Percentiles rank a stretch among this genome's conserved stretches.
These are phyloP conservation scores for Imbricaverruca yamaguchii DNA, from an alignment of 2,888 invertebrate species.

Conservation along the genomic window DNA sequence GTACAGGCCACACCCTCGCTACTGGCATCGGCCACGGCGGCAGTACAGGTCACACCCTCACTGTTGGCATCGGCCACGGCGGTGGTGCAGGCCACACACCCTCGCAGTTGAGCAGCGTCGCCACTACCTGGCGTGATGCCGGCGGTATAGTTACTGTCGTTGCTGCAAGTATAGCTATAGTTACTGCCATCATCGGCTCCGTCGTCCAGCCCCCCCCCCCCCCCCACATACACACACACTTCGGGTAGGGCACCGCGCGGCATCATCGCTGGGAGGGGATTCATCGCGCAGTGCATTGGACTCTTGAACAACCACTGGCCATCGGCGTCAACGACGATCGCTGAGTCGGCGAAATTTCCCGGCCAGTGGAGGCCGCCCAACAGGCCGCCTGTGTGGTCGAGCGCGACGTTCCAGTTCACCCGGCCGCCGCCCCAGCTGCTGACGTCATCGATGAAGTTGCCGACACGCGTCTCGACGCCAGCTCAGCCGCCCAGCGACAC, in stretches of 20 bases:
- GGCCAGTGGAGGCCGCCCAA: constrained; percentile 50
- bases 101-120: too few relatives aligned
- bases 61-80: too few relatives aligned
- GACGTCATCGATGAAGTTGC: constrained; percentile 47
- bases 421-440: constrained; percentile 48
- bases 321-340: constrained; percentile 46
- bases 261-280: constrained; percentile 45
- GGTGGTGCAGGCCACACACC: too few relatives aligned
- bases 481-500: constrained; percentile 41
- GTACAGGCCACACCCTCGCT: too few relatives aligned
- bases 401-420: constrained; percentile 51
- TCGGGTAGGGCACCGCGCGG: constrained; percentile 32
- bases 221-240: too few relatives aligned
- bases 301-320: constrained; percentile 47
- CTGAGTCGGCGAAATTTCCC: constrained; percentile 47
- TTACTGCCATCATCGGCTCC: too few relatives aligned
- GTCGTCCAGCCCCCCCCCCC: too few relatives aligned
- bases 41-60: too few relatives aligned
- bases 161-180: too few relatives aligned
- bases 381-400: constrained; percentile 48
- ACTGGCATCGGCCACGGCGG: too few relatives aligned
- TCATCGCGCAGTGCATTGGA: constrained; percentile 50
- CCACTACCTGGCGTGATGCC: too few relatives aligned
- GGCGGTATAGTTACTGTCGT: too few relatives aligned
- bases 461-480: constrained; percentile 47